Evolutionary conservation across 2,113 vertebrate species (phyloP).

Genomic region (Alligator mississippiensis): DNA sequence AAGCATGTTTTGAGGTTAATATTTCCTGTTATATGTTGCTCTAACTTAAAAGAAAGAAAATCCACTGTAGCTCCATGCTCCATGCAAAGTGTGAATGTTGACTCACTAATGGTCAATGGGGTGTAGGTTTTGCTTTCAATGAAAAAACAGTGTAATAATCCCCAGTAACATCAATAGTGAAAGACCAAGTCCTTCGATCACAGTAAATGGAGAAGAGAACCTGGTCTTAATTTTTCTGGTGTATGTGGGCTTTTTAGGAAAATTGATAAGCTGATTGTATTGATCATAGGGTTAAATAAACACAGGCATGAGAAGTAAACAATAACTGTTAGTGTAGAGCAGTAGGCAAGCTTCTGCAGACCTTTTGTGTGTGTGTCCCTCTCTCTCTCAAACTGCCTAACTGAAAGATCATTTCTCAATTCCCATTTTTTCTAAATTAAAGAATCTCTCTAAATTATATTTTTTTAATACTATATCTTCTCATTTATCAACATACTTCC

Average conservation of each 20-base stretch:
- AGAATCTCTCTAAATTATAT: no score
- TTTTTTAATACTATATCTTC: no score
- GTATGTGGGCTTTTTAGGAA: neutral
- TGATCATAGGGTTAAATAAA: neutral
- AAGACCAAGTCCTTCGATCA: neutral
- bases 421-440: no score
- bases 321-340: no score
- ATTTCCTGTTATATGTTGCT: neutral
- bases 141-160: neutral
- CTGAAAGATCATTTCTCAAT: no score
- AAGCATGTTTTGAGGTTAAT: neutral
- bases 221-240: neutral
- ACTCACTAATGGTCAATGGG: neutral
- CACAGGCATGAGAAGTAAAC: no score
- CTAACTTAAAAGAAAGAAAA: neutral
- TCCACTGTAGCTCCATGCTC: neutral
- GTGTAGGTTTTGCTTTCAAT: neutral
- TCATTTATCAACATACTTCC: no score
- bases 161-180: neutral
- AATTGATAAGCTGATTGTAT: neutral
- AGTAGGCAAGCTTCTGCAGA: no score
- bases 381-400: no score
- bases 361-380: no score
- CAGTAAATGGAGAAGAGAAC: no score
- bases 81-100: neutral